Evolutionary conservation across 2,888 invertebrate genomes (phyloP), one percentile per base, ranked within the genome.

Genomic region (Eupithecia inturbata): DNA sequence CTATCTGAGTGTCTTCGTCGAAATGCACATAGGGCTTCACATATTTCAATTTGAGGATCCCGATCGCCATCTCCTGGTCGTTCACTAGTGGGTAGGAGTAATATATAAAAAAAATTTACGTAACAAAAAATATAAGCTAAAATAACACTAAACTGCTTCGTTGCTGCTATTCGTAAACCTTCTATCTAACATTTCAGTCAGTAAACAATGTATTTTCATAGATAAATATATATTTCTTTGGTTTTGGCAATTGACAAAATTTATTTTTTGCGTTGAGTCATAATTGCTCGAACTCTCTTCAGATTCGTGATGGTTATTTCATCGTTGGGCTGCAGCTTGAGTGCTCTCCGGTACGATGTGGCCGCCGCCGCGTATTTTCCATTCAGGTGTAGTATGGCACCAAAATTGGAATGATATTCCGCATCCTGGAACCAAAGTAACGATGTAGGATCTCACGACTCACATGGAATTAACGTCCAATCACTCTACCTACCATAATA

Each of bases 361-460:
- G 98, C 98, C 0, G 99, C 99, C 79, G 98, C 97, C 36, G 95
- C 95, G 83, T 98, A 97, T 90, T 98, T 98, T 33, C 98, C 98
- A 89, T 99, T 98, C 80, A 98, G 95, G 93, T 99, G 99, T 75
- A 98, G 95, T 87, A 99, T 99, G 74, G 99, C 99, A 33, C 99
- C 99, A 73, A 99, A 95, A 91, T 99, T 99, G 85, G 98, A 98
- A 92, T 98, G 98, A 74, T 98, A 97, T 80, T 98, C 96, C 0
- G 98, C 97, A 86, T 98, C 98, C 96, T 98, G 91, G 31, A 85
- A 87, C 78, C 76, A 82, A 84, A 80, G 70, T 70, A 68, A 77
- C 71, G 68, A 79, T 82, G 72, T 72, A 71, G 41, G 22, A 49
- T 68, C 63, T 31, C n/a, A 31, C 66, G 14, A 39, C 26, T 5